Base-by-base conservation (phyloP, 2,888 invertebrate genomes). In the Drosophila buzzatii region DNA sequence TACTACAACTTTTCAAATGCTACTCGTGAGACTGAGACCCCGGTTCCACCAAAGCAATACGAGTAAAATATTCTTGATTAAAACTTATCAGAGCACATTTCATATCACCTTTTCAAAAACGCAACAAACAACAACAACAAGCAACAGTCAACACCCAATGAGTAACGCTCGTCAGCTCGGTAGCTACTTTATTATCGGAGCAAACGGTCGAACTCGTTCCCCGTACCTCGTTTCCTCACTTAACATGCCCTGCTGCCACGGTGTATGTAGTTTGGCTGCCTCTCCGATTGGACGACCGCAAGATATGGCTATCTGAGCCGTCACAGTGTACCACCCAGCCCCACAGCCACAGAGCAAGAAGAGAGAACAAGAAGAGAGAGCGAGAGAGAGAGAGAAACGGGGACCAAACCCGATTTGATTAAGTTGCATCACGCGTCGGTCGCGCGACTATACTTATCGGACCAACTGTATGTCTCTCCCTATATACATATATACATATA, bases 1-100 rank as follows among this genome's bases (percentile, higher is more conserved):
- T 89, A 89, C 86, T 87, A 89, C 88, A 87, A 87, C 89, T 89
- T 87, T 87, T 87, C 88, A 89, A 87, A 87, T 87, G 88, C 86
- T 87, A 85, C 89, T 82, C 89, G 88, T 76, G 83, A 80, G 81
- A 82, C 80, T 70, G 70, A 76, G 87, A 68, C 66, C 76, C 70
- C 76, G 72, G 75, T 79, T 73, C 76, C 74, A 79, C 89, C 81
- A 87, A 87, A 87, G 87, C 87, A 89, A 81, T 76, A 80, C 78
- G 85, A 89, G 82, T 85, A 85, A 87, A 85, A 88, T 80, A 84
- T 89, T 91, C 81, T 77, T 89, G 91, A 91, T 91, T 91, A 91
- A 89, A 91, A 91, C 84, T 91, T 91, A 91, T 91, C 91, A 90
- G 87, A 89, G 79, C 81, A 88, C 83, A 82, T 82, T 90, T 85